Evolutionary conservation across 2,113 vertebrate genomes (phyloP).

Genomic region (Poeciliopsis prolifica): DNA sequence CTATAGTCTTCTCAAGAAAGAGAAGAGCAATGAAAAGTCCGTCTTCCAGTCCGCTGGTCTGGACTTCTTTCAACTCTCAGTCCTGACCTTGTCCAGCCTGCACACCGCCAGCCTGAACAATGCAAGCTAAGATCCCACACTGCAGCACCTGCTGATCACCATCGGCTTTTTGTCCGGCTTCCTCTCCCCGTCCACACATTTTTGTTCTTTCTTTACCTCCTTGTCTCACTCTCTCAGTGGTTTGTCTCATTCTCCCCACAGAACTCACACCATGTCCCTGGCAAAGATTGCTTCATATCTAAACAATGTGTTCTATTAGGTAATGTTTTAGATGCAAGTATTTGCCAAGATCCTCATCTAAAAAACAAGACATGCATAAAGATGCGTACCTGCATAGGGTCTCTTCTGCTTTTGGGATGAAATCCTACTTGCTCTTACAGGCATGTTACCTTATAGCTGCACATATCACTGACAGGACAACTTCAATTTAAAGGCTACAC

Average conservation of each 20-base stretch:
- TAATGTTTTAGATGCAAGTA: constrained; percentile 1
- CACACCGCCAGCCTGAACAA: constrained; percentile 35
- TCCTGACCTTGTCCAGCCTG: constrained; percentile 6
- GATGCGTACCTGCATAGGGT: constrained; percentile 52
- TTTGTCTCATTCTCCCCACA: constrained; percentile 14
- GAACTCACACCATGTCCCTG: constrained; percentile 3
- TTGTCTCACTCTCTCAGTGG: constrained; percentile 9
- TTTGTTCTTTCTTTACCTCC: constrained; percentile 22
- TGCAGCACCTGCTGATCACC: constrained; percentile 24
- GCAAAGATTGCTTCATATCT: neutral
- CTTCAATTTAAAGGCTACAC: constrained; percentile 17
- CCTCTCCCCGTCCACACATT: constrained; percentile 45
- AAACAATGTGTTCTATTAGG: neutral
- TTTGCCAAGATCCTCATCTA: neutral
- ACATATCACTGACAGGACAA: constrained; percentile 1
- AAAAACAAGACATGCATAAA: constrained; percentile 4
- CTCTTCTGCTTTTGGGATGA: constrained; percentile 57
- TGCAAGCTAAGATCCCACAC: constrained; percentile 14
- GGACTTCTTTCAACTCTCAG: neutral
- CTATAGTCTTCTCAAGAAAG: too few relatives aligned
- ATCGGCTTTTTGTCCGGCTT: constrained; percentile 13
- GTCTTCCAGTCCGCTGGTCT: constrained; percentile 9
- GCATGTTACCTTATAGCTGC: constrained; percentile 49
- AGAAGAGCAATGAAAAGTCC: constrained; percentile 1
- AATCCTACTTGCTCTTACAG: constrained; percentile 57